These are phyloP conservation scores for Coluber constrictor DNA, from an alignment of 2,797 vertebrate species.

Conservation along the genomic window DNA sequence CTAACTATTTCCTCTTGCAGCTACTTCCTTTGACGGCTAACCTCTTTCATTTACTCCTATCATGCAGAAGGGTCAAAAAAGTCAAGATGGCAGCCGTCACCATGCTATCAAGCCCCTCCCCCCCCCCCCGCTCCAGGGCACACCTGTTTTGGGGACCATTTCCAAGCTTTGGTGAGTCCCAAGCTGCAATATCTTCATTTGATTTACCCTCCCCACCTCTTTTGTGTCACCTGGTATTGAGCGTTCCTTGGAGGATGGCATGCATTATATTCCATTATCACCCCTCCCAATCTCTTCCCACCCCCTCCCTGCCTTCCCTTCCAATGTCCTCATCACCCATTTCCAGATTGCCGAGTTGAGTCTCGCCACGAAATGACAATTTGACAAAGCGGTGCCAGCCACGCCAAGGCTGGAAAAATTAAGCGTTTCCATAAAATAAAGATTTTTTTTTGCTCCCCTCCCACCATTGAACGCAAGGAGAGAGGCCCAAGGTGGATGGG, in stretches of 20 bases:
- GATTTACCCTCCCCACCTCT: neutral
- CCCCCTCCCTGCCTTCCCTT: conserved; percentile 38
- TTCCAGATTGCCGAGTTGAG: conserved; percentile 58
- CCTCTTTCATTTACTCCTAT: too few species aligned
- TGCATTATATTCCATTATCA: conserved; percentile 56
- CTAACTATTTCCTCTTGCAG: too few species aligned
- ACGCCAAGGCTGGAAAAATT: conserved; percentile 48
- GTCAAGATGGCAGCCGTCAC: neutral
- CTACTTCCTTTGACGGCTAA: too few species aligned
- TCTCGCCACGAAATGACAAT: conserved; percentile 56
- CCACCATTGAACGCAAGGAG: conserved; percentile 6
- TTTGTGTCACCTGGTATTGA: neutral
- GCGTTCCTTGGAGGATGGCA: conserved; percentile 38
- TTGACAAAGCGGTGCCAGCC: conserved; percentile 53
- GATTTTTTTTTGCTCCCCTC: neutral
- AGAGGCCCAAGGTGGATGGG: neutral
- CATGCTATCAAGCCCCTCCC: neutral
- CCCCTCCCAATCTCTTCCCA: conserved; percentile 44
- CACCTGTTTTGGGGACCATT: neutral
- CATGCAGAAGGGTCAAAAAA: neutral
- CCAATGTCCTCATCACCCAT: conserved; percentile 59
- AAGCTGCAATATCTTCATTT: neutral
- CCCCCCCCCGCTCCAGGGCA: fast-evolving
- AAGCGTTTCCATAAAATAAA: conserved; percentile 53
- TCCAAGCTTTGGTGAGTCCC: neutral